Conservation (phyloP, 2,113 vertebrate species). For the Bathybates hornii region DNA sequence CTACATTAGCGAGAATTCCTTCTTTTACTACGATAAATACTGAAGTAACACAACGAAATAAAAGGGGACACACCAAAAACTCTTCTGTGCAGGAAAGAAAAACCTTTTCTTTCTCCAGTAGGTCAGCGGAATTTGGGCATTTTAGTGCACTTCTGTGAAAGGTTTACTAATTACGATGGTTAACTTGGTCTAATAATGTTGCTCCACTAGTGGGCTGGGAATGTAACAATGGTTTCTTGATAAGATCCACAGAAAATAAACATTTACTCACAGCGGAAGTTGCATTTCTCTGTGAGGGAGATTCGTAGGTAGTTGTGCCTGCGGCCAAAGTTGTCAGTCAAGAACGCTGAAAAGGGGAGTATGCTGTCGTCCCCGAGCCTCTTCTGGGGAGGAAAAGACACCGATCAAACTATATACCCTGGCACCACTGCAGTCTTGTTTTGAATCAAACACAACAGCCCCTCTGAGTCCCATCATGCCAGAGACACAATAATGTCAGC, state of each 20-base stretch:
- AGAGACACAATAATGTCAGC: not conserved
- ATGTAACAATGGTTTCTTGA: not conserved
- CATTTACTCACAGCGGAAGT: constrained; percentile 87
- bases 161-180: not conserved
- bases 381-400: constrained; percentile 51
- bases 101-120: not conserved
- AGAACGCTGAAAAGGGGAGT: constrained; percentile 85
- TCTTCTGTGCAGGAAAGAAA: not conserved
- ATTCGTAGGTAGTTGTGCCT: constrained; percentile 93
- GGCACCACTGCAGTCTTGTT: not conserved
- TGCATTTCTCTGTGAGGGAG: constrained; percentile 95
- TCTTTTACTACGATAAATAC: not conserved
- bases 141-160: not conserved
- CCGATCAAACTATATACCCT: not conserved
- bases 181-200: not conserved
- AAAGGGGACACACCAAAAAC: not conserved
- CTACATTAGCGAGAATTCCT: not conserved
- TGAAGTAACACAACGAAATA: rapidly evolving
- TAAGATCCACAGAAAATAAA: not conserved
- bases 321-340: constrained; percentile 86
- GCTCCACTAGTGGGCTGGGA: not conserved
- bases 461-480: not conserved
- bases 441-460: rapidly evolving
- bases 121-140: not conserved
- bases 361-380: constrained; percentile 53